These are phyloP conservation scores for Prunella himalayana DNA, from an alignment of 2,113 vertebrate species.

Conservation along the genomic window DNA sequence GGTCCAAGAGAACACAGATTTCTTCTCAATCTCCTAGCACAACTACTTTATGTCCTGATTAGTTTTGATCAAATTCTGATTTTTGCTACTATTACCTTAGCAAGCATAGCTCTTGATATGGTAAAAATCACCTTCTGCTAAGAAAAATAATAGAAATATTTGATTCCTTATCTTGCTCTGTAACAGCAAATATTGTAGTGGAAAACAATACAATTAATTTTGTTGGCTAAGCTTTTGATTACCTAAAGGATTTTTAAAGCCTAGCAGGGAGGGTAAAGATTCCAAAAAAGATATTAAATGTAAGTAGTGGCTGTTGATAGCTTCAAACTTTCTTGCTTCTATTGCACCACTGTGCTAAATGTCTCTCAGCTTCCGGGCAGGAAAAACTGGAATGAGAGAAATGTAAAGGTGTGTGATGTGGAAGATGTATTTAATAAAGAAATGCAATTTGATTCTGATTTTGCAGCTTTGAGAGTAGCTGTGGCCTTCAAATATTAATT, in stretches of 20 bases:
- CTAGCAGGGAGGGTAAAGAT: neutral
- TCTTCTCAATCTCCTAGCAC: neutral
- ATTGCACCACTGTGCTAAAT: neutral
- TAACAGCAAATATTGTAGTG: neutral
- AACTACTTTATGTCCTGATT: neutral
- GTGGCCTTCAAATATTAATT: neutral
- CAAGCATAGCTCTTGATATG: neutral
- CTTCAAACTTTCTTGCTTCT: neutral
- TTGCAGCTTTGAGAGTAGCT: neutral
- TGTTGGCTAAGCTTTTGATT: neutral
- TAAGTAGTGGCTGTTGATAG: neutral
- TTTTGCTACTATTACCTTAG: neutral
- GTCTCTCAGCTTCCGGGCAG: neutral
- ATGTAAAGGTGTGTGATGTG: fast-evolving
- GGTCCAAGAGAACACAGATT: neutral
- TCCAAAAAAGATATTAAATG: neutral
- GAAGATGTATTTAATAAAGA: neutral
- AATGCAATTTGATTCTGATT: neutral
- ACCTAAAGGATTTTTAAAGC: neutral
- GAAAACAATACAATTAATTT: neutral
- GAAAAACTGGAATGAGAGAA: neutral
- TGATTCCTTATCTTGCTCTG: neutral
- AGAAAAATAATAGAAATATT: neutral
- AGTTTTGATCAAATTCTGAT: neutral
- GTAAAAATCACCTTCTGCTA: neutral